Base-by-base conservation (phyloP, 2,113 vertebrate species). In the Clinocottus analis region DNA sequence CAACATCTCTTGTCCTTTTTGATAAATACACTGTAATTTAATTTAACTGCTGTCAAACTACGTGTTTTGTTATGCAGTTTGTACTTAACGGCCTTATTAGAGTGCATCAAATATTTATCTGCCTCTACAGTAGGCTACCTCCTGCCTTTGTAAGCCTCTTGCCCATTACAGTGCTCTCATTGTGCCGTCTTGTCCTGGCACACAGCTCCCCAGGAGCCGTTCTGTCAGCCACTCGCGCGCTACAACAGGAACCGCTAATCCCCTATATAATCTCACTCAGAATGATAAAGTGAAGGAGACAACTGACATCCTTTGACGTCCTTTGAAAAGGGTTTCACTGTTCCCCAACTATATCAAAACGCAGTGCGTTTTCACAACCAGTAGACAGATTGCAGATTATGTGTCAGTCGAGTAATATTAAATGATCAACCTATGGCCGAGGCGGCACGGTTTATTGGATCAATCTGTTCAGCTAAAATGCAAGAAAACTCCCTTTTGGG, bases 11-110 rank as follows among this genome's bases (percentile, higher is more conserved):
- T 90, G 25, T 74, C 77, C 41, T 74, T 80, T 80, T 87, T 75
- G 67, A 86, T 83, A 90, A 90, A 89, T 83, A 86, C 77, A 91
- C 86, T 79, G 67, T 91, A 83, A 90, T 91, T 85, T 86, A 89
- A 88, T 75, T 85, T 59, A 83, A 71, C 35, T 53, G 41, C 59
- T 80, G 58, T 85, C 79, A 51, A 45, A 71, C 68, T 68, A 61
- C 69, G 84, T 91, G 79, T 87, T 85, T 65, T 75, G 64, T 47
- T 14, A 31, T 78, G 62, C 35, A 43, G 47, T 74, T 68, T 80
- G 51, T 59, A 16, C 60, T 72, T 39, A 69, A 65, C 55, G 33
- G 59, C 47, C 31, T 68, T 55, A 79, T 83, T 78, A 85, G 72
- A 79, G 39, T 6, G 45, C 51, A 59, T 91, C 60, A 79, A 78